Conservation (phyloP, 1,140 invertebrate species). For the Drosophila neocordata region DNA sequence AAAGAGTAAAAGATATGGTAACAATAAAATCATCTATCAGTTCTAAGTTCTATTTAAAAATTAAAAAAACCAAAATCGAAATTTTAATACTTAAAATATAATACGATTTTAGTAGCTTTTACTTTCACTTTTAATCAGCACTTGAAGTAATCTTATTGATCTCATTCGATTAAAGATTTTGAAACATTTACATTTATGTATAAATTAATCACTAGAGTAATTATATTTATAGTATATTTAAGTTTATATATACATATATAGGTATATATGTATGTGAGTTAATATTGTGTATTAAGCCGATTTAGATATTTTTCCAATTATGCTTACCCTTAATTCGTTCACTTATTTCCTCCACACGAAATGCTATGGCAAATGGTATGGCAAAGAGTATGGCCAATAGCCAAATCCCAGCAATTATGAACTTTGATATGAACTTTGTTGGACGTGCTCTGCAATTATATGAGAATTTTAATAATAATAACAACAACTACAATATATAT, state of each 20-base stretch:
- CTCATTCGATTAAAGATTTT: not conserved
- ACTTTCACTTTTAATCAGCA: too few species aligned
- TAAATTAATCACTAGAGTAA: not conserved
- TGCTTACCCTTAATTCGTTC: conserved; percentile 73
- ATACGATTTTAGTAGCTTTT: too few species aligned
- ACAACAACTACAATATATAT: not conserved
- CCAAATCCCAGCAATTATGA: conserved; percentile 89
- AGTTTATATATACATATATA: too few species aligned
- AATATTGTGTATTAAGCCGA: not conserved
- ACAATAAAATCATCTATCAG: too few species aligned
- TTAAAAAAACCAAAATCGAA: too few species aligned
- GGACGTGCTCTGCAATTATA: conserved; percentile 85
- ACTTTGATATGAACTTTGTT: conserved; percentile 87
- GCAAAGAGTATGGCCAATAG: conserved; percentile 85
- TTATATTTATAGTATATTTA: not conserved
- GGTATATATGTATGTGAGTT: too few species aligned
- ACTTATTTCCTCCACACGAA: conserved; percentile 84
- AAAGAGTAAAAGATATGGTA: too few species aligned
- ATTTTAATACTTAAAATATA: too few species aligned
- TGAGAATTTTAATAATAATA: conserved; percentile 21
- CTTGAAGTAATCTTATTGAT: not conserved
- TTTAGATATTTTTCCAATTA: conserved; percentile 13
- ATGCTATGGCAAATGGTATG: conserved; percentile 87
- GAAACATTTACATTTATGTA: not conserved
- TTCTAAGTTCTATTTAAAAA: too few species aligned